Conservation (phyloP, 2,888 invertebrate genomes). For the Pyrrhosoma nymphula region DNA sequence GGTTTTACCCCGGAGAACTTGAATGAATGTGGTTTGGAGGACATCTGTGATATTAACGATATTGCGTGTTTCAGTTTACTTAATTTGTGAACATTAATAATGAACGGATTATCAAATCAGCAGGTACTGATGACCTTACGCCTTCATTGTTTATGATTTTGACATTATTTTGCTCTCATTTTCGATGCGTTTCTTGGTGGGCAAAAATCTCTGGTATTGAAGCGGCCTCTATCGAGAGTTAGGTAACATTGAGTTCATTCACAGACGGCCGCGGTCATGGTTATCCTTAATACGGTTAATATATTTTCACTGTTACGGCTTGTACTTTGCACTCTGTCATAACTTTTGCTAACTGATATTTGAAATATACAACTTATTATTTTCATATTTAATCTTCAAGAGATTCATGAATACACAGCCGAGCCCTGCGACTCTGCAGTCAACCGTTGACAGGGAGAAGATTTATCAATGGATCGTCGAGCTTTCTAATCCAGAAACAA, state of each 20-base stretch:
- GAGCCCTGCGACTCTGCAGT: constrained; percentile 85
- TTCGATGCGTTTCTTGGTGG: background rate
- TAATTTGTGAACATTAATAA: background rate
- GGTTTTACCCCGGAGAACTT: background rate
- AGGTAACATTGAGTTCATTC: background rate
- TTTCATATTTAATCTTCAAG: background rate
- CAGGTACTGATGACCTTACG: background rate
- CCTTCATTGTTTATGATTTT: background rate
- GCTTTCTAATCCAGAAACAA: constrained; percentile 94
- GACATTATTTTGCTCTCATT: background rate
- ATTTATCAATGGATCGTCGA: constrained; percentile 96
- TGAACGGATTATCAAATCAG: constrained; percentile 60
- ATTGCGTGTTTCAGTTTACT: background rate
- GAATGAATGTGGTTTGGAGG: background rate
- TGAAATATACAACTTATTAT: background rate
- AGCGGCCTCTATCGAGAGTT: constrained; percentile 27
- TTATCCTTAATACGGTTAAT: background rate
- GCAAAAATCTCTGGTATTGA: background rate
- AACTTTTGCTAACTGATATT: background rate
- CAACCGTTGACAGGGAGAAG: constrained; percentile 91
- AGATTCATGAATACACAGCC: constrained; percentile 79
- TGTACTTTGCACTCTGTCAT: background rate
- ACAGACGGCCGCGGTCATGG: background rate
- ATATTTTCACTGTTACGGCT: background rate
- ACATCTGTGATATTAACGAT: background rate